A percentile compares a stretch with the other conserved stretches of the same genome.
Evolutionary conservation across 2,113 vertebrate species (phyloP).

Genomic region (Syngnathus floridae): DNA sequence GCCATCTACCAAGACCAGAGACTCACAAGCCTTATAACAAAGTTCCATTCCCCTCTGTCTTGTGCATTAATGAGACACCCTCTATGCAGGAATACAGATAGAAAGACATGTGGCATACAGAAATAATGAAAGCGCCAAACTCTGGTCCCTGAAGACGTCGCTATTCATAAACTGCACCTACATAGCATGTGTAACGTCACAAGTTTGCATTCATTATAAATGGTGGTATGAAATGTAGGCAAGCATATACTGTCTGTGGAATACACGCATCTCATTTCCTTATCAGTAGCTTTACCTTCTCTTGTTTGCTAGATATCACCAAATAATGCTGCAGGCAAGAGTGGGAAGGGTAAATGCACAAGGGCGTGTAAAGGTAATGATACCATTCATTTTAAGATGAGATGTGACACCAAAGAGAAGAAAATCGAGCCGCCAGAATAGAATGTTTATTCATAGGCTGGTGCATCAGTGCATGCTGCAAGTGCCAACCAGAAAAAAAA

Average conservation of each 20-base stretch:
- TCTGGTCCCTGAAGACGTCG: conserved; percentile 10
- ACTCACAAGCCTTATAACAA: conserved; percentile 14
- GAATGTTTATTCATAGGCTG: conserved; percentile 15
- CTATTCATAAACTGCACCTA: conserved; percentile 5
- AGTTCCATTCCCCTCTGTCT: neutral
- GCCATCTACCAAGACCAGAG: conserved; percentile 15
- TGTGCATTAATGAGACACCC: conserved; percentile 37
- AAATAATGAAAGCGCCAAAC: conserved; percentile 24
- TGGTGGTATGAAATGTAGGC: conserved; percentile 24
- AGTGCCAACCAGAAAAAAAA: neutral
- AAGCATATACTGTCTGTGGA: conserved; percentile 5
- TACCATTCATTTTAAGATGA: neutral
- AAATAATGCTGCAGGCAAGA: conserved; percentile 24
- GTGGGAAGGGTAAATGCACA: conserved; percentile 7
- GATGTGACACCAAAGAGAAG: neutral
- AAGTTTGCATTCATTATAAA: conserved; percentile 37
- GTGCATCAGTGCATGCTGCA: conserved; percentile 10
- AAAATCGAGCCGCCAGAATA: neutral
- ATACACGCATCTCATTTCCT: conserved; percentile 6
- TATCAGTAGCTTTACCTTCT: neutral
- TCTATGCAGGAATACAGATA: conserved; percentile 18
- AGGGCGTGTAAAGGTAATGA: neutral
- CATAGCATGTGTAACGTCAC: conserved; percentile 8
- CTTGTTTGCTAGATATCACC: neutral
- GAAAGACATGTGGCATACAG: conserved; percentile 3